Evolutionary conservation across 2,888 invertebrate species (phyloP).

Genomic region (Eupsilia transversa): DNA sequence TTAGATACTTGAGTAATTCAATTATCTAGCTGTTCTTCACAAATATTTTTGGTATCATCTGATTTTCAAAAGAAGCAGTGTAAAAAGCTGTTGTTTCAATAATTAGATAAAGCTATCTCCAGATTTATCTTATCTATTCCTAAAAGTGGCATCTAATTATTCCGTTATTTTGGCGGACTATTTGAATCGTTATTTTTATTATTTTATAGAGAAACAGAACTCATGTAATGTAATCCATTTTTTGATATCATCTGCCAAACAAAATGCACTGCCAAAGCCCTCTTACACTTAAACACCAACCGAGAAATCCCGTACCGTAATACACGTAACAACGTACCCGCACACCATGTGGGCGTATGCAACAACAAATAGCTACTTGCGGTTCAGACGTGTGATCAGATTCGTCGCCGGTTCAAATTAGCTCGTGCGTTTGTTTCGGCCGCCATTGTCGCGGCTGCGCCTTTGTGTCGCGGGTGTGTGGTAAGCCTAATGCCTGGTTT

Average conservation of each 20-base stretch:
- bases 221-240: neutral
- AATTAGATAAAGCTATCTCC: neutral
- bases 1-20: neutral
- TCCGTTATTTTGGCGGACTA: neutral
- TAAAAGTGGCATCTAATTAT: neutral
- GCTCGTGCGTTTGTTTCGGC: constrained; percentile 71
- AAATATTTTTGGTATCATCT: neutral
- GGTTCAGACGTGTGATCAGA: constrained; percentile 73
- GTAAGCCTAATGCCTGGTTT: constrained; percentile 70
- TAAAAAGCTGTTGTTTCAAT: neutral
- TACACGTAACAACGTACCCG: constrained; percentile 63
- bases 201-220: neutral
- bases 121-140: neutral
- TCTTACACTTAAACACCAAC: neutral
- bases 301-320: constrained; percentile 51
- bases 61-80: neutral
- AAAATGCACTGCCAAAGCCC: neutral
- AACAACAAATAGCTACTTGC: constrained; percentile 79
- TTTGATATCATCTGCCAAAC: neutral
- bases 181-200: neutral
- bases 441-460: constrained; percentile 61
- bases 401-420: constrained; percentile 76
- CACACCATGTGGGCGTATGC: constrained; percentile 72
- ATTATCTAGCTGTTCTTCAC: no score
- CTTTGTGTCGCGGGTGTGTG: constrained; percentile 65